These are phyloP conservation scores for Echinops telfairi DNA, from an alignment of 2,113 vertebrate species.

Conservation along the genomic window DNA sequence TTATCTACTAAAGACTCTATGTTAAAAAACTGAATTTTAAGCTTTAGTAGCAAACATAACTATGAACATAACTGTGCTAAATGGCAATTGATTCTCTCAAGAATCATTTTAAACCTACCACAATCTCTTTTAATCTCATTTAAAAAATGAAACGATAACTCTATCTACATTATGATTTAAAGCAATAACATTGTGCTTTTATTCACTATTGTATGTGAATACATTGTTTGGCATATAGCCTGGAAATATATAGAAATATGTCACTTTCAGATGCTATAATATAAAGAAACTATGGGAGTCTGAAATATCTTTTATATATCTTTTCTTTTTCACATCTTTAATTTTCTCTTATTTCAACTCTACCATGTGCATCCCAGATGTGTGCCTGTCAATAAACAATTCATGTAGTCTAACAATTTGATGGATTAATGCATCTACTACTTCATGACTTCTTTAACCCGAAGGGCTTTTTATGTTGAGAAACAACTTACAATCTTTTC, in stretches of 20 bases:
- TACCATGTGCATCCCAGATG: neutral
- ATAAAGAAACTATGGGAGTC: neutral
- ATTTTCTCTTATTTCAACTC: neutral
- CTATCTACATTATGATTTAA: neutral
- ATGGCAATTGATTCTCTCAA: neutral
- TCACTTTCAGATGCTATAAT: neutral
- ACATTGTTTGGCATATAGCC: neutral
- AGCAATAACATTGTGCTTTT: neutral
- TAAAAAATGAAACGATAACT: slow-evolving; percentile 4
- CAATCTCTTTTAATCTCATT: neutral
- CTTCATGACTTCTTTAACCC: neutral
- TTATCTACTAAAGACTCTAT: neutral
- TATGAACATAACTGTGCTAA: slow-evolving; percentile 8
- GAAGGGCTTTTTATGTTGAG: slow-evolving; percentile 21
- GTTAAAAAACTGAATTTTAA: slow-evolving; percentile 29
- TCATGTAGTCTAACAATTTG: neutral
- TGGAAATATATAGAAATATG: neutral
- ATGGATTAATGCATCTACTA: neutral
- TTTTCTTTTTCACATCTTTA: neutral
- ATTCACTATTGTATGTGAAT: neutral
- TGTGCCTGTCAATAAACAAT: neutral
- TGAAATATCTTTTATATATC: slow-evolving; percentile 11
- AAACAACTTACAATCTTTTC: neutral
- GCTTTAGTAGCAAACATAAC: neutral
- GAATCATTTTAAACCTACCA: neutral